Evolutionary conservation across 2,797 vertebrate genomes (phyloP).

Genomic region (Bufotes viridis): DNA sequence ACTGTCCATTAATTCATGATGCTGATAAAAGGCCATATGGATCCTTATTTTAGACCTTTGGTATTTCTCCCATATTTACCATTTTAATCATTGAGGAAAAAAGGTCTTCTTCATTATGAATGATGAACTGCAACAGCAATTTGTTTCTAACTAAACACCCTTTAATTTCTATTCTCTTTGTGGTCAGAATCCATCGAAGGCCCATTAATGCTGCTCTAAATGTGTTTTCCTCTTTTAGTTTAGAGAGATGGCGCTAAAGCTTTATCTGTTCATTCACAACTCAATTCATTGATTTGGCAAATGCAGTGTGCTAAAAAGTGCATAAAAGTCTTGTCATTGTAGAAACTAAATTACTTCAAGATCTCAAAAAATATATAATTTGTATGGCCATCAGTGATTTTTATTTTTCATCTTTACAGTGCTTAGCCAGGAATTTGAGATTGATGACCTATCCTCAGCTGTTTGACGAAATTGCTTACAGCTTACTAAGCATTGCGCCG

Average conservation of each 20-base stretch:
- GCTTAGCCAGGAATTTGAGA: too few relatives aligned
- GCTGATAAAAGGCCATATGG: conserved; percentile 77
- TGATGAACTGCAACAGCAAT: conserved; percentile 98
- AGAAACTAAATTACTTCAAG: conserved; percentile 84
- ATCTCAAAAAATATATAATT: conserved; percentile 84
- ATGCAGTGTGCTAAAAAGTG: conserved; percentile 87
- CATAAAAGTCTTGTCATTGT: conserved; percentile 80
- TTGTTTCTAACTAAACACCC: conserved; percentile 92
- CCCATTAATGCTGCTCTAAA: conserved; percentile 95
- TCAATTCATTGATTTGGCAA: conserved; percentile 95
- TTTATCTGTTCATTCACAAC: conserved; percentile 87
- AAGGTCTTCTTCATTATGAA: conserved; percentile 89
- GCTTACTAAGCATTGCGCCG: too few relatives aligned
- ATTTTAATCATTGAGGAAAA: conserved; percentile 92
- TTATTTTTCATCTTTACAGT: neutral
- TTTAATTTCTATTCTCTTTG: conserved; percentile 94
- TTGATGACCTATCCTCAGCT: too few relatives aligned
- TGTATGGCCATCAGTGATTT: too few relatives aligned
- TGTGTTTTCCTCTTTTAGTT: conserved; percentile 92
- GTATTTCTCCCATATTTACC: conserved; percentile 79
- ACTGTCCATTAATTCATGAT: conserved; percentile 91
- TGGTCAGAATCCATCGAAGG: conserved; percentile 90
- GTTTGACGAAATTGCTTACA: too few relatives aligned
- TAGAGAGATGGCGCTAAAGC: conserved; percentile 83
- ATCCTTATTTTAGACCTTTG: conserved; percentile 83